Conservation (phyloP, 2,113 vertebrate species). For the Quiscalus mexicanus region DNA sequence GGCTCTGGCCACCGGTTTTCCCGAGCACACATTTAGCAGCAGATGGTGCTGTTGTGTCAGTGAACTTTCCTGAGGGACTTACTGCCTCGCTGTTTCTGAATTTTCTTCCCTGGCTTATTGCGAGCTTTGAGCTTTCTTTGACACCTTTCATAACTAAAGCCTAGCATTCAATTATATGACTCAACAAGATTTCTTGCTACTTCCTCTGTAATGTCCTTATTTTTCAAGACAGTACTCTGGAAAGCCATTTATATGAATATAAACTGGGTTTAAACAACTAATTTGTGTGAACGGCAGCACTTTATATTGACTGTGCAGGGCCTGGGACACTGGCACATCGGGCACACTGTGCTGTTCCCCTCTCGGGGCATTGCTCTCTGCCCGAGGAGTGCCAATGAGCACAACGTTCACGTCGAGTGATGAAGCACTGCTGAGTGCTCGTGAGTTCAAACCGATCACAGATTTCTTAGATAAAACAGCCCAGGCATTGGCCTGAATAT, state of each 20-base stretch:
- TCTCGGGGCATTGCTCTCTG: neutral
- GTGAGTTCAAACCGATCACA: neutral
- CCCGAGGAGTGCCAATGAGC: neutral
- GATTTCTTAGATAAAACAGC: neutral
- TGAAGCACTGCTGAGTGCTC: neutral
- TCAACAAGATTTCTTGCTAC: neutral
- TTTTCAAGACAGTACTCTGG: neutral
- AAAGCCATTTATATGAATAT: neutral
- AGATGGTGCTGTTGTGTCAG: conserved; percentile 58
- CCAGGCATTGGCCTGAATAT: neutral
- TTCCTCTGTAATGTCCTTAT: neutral
- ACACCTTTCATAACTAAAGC: neutral
- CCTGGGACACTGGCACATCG: neutral
- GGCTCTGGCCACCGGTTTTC: neutral
- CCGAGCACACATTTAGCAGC: neutral
- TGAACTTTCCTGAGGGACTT: neutral
- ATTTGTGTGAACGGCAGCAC: neutral
- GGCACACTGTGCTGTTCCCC: neutral
- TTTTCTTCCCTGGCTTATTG: neutral
- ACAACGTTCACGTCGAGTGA: neutral
- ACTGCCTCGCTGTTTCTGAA: neutral
- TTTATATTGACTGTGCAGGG: neutral
- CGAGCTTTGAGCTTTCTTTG: neutral
- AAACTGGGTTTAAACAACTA: neutral
- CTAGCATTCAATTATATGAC: neutral